Conservation (phyloP, 2,888 invertebrate genomes). For the Gnatocerus cornutus region DNA sequence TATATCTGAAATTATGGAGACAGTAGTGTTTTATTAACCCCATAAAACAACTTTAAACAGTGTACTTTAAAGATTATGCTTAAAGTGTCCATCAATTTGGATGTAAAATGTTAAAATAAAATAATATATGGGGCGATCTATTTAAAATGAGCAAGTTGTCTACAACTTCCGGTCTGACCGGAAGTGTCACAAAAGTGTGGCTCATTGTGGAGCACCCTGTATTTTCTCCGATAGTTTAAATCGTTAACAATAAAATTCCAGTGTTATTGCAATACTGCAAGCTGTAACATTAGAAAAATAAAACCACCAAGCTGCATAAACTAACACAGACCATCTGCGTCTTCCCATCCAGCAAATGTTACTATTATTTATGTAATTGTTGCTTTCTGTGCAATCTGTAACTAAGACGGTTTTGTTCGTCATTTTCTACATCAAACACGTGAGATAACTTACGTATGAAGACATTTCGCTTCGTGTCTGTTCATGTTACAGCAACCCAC, state of each 20-base stretch:
- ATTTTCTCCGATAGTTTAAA: too few relatives aligned
- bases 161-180: too few relatives aligned
- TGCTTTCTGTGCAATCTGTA: conserved; percentile 27
- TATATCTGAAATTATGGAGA: too few relatives aligned
- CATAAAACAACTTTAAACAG: too few relatives aligned
- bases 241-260: not conserved
- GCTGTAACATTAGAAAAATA: conserved; percentile 1
- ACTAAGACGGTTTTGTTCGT: conserved; percentile 28
- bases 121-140: too few relatives aligned
- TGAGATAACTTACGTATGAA: conserved; percentile 39
- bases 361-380: conserved; percentile 40
- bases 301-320: conserved; percentile 26
- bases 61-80: too few relatives aligned
- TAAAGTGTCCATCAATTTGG: too few relatives aligned
- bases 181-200: too few relatives aligned
- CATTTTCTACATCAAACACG: conserved; percentile 29
- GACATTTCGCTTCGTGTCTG: conserved; percentile 29
- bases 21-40: too few relatives aligned
- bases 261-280: conserved; percentile 1
- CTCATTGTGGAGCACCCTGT: too few relatives aligned
- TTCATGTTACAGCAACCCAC: conserved; percentile 27
- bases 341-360: conserved; percentile 19
- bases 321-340: conserved; percentile 26
- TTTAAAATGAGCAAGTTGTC: too few relatives aligned
- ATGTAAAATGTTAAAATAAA: too few relatives aligned